Evolutionary conservation across 2,888 invertebrate genomes (phyloP).

Genomic region (Scaptomyza polygonia): DNA sequence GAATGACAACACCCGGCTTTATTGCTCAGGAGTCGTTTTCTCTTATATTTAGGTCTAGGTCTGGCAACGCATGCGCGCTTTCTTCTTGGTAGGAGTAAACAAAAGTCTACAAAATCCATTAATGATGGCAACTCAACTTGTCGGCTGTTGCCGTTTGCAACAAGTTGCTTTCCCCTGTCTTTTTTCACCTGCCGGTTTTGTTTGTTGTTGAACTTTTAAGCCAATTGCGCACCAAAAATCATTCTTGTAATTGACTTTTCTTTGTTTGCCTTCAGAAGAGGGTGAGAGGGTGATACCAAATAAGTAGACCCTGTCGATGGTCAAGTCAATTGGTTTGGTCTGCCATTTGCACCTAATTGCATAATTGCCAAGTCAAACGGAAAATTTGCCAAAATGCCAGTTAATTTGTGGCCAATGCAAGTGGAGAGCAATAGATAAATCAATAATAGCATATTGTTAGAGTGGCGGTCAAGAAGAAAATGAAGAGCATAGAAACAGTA

Average conservation of each 20-base stretch:
- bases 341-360: conserved; percentile 66
- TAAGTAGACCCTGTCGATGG: conserved; percentile 1
- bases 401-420: conserved; percentile 59
- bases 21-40: conserved; percentile 9
- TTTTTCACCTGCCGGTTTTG: conserved; percentile 3
- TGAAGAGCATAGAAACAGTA: conserved; percentile 1
- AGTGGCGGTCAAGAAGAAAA: not conserved
- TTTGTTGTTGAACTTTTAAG: not conserved
- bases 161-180: conserved; percentile 59
- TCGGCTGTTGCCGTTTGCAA: conserved; percentile 54
- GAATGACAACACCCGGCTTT: conserved; percentile 67
- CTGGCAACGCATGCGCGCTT: conserved; percentile 55
- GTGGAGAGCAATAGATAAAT: conserved; percentile 37
- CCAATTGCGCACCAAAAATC: not conserved
- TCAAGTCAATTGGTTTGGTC: conserved; percentile 17
- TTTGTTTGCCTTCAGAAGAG: not conserved
- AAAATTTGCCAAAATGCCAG: conserved; percentile 70
- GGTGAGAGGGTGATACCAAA: not conserved
- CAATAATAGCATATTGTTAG: conserved; percentile 29
- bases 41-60: conserved; percentile 8
- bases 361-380: conserved; percentile 74
- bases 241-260: conserved; percentile 13
- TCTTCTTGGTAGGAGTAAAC: conserved; percentile 15
- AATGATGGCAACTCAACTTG: conserved; percentile 16
- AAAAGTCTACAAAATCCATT: conserved; percentile 30